A percentile compares a stretch with the other conserved stretches of the same genome.
Evolutionary conservation across 2,113 vertebrate species (phyloP).

Genomic region (Chiloscyllium plagiosum): DNA sequence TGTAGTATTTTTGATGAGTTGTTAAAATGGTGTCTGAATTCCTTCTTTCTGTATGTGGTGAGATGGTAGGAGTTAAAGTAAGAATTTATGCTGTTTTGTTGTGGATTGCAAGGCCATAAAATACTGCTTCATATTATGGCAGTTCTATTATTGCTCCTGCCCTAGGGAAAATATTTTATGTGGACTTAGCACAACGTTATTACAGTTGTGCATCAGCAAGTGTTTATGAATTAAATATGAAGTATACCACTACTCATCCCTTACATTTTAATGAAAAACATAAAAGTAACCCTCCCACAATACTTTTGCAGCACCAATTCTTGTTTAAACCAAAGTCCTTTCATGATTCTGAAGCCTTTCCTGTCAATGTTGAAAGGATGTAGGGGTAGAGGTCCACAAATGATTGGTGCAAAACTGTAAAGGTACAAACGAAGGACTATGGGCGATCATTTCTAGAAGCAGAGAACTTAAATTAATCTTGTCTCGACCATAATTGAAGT

Average conservation of each 20-base stretch:
- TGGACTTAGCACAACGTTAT: background rate
- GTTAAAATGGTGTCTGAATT: background rate
- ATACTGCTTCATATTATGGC: background rate
- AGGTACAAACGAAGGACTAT: background rate
- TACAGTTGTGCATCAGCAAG: background rate
- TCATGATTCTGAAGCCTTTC: background rate
- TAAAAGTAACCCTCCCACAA: background rate
- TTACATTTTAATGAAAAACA: background rate
- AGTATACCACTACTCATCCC: background rate
- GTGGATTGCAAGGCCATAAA: background rate
- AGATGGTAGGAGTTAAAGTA: background rate
- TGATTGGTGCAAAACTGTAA: background rate
- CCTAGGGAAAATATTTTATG: background rate
- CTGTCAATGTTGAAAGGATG: background rate
- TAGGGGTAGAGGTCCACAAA: background rate
- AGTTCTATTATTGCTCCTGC: background rate
- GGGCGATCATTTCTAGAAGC: background rate
- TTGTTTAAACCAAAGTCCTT: background rate
- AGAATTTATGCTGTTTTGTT: background rate
- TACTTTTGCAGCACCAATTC: background rate
- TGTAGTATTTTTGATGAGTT: background rate
- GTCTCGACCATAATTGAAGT: background rate
- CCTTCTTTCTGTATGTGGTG: background rate
- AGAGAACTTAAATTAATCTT: background rate
- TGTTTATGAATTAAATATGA: slow-evolving; percentile 22